These are phyloP conservation scores for Spicauda simplicius DNA, from an alignment of 2,888 invertebrate species.

Conservation along the genomic window DNA sequence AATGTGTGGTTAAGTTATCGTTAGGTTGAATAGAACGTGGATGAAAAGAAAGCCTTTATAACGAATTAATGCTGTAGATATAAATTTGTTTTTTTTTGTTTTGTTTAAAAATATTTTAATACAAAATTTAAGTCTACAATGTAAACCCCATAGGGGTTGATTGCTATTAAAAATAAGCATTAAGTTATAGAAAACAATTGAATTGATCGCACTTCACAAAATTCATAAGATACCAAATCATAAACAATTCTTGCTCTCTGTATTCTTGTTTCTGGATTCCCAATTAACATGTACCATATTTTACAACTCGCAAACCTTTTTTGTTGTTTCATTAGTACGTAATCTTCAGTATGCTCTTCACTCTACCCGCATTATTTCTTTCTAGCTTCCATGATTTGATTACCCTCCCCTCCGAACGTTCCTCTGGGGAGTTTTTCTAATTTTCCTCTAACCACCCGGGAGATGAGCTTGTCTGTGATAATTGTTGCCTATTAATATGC, in stretches of 20 bases:
- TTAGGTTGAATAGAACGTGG: not conserved
- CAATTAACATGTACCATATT: too few relatives aligned
- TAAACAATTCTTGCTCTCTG: too few relatives aligned
- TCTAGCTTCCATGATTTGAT: constrained; percentile 43
- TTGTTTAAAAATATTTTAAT: too few relatives aligned
- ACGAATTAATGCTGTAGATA: too few relatives aligned
- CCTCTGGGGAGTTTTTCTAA: constrained; percentile 54
- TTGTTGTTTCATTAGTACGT: constrained; percentile 17
- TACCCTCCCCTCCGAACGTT: constrained; percentile 39
- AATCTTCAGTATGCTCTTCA: not conserved
- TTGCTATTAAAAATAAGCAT: too few relatives aligned
- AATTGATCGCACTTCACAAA: too few relatives aligned
- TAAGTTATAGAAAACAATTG: too few relatives aligned
- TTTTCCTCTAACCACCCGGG: constrained; percentile 50
- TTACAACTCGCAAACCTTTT: not conserved
- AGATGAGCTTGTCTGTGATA: constrained; percentile 46
- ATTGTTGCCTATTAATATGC: constrained; percentile 50
- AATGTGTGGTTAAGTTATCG: not conserved
- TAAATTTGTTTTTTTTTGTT: too few relatives aligned
- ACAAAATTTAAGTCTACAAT: too few relatives aligned
- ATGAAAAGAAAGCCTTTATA: not conserved
- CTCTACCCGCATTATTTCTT: constrained; percentile 12
- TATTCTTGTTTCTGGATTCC: too few relatives aligned
- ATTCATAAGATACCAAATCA: too few relatives aligned
- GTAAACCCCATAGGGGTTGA: too few relatives aligned